Conservation (phyloP, 2,113 vertebrate species). For the Lynx canadensis region DNA sequence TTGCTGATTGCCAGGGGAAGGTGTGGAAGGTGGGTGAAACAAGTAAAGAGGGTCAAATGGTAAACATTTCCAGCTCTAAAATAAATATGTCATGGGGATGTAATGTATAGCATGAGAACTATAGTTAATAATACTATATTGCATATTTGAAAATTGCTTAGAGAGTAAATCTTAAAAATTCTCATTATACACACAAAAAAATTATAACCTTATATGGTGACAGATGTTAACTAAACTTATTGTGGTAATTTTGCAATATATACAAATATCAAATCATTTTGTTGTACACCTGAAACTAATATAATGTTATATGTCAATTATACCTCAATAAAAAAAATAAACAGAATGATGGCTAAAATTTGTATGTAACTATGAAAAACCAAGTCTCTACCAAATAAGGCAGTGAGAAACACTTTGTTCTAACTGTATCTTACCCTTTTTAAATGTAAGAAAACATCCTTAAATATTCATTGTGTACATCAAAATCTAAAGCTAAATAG, state of each 20-base stretch:
- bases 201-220: neutral
- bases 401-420: neutral
- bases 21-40: neutral
- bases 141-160: neutral
- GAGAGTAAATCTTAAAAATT: neutral
- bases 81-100: neutral
- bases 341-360: neutral
- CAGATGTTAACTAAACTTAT: neutral
- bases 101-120: neutral
- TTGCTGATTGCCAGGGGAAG: neutral
- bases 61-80: neutral
- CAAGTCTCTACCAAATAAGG: neutral
- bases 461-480: neutral
- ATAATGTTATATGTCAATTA: neutral
- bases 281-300: neutral
- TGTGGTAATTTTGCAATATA: neutral
- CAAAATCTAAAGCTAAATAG: neutral
- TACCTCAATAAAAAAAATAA: neutral
- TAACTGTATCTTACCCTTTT: neutral
- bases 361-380: neutral
- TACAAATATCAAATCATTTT: neutral
- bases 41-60: neutral
- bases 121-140: neutral
- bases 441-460: neutral
- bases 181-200: neutral